Evolutionary conservation across 2,113 vertebrate species (phyloP).

Genomic region (Coturnix japonica): DNA sequence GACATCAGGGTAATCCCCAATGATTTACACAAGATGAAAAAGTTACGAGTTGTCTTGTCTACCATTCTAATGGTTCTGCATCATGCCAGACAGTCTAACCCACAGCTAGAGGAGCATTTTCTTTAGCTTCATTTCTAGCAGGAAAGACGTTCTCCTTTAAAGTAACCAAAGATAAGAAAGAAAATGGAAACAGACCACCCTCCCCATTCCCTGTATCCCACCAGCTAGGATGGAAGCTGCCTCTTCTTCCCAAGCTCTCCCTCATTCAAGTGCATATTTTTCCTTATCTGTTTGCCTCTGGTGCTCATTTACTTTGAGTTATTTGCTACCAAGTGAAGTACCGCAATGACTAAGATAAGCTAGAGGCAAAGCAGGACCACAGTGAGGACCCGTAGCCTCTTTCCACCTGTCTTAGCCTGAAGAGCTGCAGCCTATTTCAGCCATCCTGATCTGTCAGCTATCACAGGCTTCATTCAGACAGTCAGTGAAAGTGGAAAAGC

Average conservation of each 20-base stretch:
- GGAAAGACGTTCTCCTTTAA: neutral
- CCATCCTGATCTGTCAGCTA: neutral
- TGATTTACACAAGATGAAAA: neutral
- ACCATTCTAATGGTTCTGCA: neutral
- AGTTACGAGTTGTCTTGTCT: neutral
- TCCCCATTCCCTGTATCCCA: neutral
- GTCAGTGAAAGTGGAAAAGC: neutral
- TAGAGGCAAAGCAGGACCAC: neutral
- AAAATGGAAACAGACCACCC: neutral
- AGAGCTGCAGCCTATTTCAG: neutral
- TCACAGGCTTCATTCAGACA: neutral
- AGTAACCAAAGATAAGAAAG: neutral
- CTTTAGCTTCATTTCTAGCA: neutral
- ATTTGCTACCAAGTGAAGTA: neutral
- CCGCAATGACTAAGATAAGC: accelerated
- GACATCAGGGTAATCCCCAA: neutral
- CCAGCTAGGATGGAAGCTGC: neutral
- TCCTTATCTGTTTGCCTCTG: neutral
- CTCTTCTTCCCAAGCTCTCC: neutral
- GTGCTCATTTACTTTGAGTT: neutral
- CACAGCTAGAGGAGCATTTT: neutral
- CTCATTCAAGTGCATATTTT: neutral
- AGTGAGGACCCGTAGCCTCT: neutral
- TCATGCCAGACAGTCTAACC: neutral
- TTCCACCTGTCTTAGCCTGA: neutral